Evolutionary conservation across 2,113 vertebrate species (phyloP).

Genomic region (Heloderma charlesbogerti): DNA sequence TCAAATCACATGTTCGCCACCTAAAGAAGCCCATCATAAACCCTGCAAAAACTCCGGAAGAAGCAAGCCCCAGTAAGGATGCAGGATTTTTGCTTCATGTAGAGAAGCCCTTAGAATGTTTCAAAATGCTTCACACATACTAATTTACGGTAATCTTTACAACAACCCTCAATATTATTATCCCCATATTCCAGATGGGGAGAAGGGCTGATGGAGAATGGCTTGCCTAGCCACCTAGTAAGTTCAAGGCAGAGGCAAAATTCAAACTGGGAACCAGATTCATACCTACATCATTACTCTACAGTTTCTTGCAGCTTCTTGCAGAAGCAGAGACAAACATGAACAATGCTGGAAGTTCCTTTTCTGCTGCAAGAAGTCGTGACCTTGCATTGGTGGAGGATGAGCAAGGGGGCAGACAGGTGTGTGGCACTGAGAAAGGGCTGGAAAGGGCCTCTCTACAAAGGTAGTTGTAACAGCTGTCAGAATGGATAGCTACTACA

Average conservation of each 20-base stretch:
- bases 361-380: neutral
- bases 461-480: neutral
- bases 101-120: no score
- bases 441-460: neutral
- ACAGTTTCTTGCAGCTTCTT: neutral
- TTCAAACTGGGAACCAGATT: neutral
- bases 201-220: neutral
- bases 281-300: neutral
- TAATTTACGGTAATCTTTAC: neutral
- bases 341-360: neutral
- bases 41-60: no score
- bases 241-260: neutral
- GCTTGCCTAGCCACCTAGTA: neutral
- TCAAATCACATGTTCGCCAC: no score
- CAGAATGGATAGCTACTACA: neutral
- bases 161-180: neutral
- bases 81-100: no score
- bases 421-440: neutral
- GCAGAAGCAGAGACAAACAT: neutral
- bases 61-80: no score
- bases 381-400: neutral
- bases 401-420: neutral
- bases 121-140: neutral
- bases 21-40: no score
- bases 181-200: neutral